Evolutionary conservation across 2,797 vertebrate species (phyloP).

Genomic region (Hypotaenidia philippensis): DNA sequence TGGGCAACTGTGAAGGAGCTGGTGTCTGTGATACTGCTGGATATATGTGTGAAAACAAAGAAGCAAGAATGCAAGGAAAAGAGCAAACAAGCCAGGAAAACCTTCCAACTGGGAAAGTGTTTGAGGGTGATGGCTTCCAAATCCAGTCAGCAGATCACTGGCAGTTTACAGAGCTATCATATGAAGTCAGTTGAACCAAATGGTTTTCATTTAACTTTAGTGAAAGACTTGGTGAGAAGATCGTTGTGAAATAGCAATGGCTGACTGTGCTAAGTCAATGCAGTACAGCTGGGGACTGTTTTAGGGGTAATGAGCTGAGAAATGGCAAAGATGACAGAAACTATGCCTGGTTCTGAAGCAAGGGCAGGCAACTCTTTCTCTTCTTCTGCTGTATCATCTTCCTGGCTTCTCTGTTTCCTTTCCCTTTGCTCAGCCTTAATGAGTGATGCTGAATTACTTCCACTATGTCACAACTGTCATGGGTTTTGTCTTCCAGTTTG

Average conservation of each 20-base stretch:
- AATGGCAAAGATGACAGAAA: not conserved
- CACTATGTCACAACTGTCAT: not conserved
- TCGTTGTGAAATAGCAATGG: not conserved
- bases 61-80: not conserved
- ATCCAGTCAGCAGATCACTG: not conserved
- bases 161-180: not conserved
- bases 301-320: conserved; percentile 21
- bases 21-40: not conserved
- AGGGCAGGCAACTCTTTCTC: not conserved
- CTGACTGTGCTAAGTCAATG: not conserved
- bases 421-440: not conserved
- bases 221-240: not conserved
- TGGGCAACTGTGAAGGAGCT: not conserved
- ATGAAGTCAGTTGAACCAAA: not conserved
- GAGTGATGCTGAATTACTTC: not conserved
- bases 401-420: conserved; percentile 9
- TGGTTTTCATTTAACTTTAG: not conserved
- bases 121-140: not conserved
- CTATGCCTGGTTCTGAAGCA: not conserved
- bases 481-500: not conserved
- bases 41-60: not conserved
- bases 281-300: conserved; percentile 19
- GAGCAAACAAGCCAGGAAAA: not conserved
- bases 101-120: not conserved
- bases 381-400: not conserved